A percentile compares a stretch with the other conserved stretches of the same genome.
Conservation (phyloP, 2,888 invertebrate genomes). For the Cantharis rustica region DNA sequence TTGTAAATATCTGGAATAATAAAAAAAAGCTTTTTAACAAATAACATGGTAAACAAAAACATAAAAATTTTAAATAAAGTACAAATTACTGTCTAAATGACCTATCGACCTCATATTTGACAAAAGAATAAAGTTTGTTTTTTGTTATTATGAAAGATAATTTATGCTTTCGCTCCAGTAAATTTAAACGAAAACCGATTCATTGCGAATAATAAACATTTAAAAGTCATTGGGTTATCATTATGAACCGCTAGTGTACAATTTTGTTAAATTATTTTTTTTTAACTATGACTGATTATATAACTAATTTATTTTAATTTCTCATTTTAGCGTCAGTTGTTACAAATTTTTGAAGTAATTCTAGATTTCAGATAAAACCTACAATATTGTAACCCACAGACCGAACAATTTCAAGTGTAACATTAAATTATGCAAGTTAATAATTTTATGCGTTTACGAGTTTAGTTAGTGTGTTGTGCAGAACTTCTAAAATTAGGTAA, state of each 20-base stretch:
- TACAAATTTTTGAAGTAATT: neutral
- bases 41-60: too few species aligned
- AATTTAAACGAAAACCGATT: neutral
- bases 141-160: neutral
- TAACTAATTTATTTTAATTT: neutral
- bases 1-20: too few species aligned
- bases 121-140: neutral
- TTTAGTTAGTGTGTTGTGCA: neutral
- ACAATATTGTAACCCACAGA: neutral
- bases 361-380: neutral
- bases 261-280: neutral
- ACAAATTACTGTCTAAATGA: neutral
- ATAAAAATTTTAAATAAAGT: neutral
- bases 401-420: neutral
- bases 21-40: too few species aligned
- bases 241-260: neutral
- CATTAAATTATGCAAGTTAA: neutral
- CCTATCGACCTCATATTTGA: neutral
- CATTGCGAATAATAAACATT: conserved; percentile 1
- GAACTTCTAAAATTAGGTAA: neutral
- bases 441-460: neutral
- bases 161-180: conserved; percentile 1
- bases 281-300: neutral
- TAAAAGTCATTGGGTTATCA: neutral
- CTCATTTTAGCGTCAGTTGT: neutral